phyloP scores from a whole-genome alignment of 2,797 vertebrate species.

The Vespertilio murinus region DNA sequence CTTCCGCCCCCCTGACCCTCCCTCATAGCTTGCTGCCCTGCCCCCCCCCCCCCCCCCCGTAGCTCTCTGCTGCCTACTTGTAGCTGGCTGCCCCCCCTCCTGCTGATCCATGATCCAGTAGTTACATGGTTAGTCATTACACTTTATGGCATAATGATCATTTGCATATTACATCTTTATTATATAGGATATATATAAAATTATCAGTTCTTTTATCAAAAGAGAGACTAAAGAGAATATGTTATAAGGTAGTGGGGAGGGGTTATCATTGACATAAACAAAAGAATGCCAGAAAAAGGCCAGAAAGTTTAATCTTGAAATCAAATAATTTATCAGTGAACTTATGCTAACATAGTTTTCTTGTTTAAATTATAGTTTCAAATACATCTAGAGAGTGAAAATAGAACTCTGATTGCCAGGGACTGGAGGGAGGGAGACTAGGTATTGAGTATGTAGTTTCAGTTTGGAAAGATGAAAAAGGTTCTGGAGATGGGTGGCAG shows the following conservation, averaged over 20 bases:
- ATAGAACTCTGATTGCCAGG: not conserved
- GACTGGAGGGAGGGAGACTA: not conserved
- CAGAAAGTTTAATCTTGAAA: not conserved
- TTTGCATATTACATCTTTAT: no score
- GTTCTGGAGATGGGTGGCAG: not conserved
- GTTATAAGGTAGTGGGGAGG: not conserved
- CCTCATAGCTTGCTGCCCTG: no score
- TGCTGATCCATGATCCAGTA: no score
- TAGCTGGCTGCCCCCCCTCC: no score
- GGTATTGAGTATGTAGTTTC: not conserved
- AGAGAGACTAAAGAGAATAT: not conserved
- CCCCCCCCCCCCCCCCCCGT: no score
- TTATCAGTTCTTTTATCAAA: not conserved
- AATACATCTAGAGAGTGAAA: not conserved
- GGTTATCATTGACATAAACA: not conserved
- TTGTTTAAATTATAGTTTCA: constrained; percentile 24
- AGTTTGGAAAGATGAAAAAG: not conserved
- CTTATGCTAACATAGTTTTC: not conserved
- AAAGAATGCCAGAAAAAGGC: not conserved
- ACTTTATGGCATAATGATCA: no score
- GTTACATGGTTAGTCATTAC: no score
- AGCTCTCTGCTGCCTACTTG: no score
- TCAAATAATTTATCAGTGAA: not conserved
- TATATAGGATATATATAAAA: no score
- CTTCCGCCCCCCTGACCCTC: no score